These are phyloP conservation scores for Julus scandinavius DNA, from an alignment of 2,888 invertebrate species.

Conservation along the genomic window DNA sequence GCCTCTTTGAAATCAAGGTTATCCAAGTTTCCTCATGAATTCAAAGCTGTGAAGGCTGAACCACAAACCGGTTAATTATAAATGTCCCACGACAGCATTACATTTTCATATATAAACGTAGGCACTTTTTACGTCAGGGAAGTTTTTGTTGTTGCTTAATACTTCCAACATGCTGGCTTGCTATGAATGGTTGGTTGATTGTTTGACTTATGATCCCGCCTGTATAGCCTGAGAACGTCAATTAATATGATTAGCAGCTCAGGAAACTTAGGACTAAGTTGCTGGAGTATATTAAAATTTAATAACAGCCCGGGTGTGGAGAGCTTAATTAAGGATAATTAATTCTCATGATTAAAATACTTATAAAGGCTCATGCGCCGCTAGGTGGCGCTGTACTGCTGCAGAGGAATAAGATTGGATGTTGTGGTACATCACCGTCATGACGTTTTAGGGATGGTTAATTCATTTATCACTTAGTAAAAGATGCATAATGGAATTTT, in stretches of 20 bases:
- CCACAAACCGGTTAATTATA: constrained; percentile 41
- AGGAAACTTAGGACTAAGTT: not conserved
- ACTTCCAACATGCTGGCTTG: not conserved
- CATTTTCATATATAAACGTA: not conserved
- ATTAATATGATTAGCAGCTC: not conserved
- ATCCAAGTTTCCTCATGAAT: not conserved
- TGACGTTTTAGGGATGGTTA: too few species aligned
- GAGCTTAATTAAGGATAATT: not conserved
- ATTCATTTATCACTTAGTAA: too few species aligned
- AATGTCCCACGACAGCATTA: not conserved
- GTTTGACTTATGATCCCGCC: not conserved
- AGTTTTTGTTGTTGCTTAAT: not conserved
- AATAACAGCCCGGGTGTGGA: not conserved
- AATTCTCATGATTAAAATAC: not conserved
- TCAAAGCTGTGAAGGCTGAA: not conserved
- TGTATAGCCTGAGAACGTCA: not conserved
- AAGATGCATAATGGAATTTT: too few species aligned
- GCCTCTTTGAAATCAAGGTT: not conserved
- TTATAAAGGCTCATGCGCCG: too few species aligned
- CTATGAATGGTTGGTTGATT: not conserved
- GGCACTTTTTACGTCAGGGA: not conserved
- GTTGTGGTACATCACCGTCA: too few species aligned
- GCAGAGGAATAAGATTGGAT: too few species aligned
- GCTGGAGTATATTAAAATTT: not conserved
- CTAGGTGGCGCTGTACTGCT: too few species aligned